phyloP scores from a whole-genome alignment of 2,113 vertebrate genomes.

The Tragelaphus strepsiceros region DNA sequence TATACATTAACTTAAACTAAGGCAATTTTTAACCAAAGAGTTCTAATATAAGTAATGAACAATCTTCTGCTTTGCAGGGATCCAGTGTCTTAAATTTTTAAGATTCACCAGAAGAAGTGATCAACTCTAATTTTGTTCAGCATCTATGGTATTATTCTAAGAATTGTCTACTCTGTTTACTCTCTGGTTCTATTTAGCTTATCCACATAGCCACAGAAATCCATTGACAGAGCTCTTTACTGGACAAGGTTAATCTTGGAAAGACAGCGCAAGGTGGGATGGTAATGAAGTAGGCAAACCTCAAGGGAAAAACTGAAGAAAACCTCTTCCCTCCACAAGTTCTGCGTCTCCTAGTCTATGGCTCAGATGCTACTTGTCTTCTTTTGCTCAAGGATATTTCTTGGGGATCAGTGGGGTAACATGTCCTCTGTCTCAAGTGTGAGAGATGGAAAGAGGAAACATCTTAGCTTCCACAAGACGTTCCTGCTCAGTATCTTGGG shows the following conservation, averaged over 20 bases:
- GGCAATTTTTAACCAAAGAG: background rate
- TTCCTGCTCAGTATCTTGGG: constrained; percentile 58
- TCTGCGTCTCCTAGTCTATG: background rate
- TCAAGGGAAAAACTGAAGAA: background rate
- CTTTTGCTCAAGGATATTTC: background rate
- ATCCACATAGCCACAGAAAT: background rate
- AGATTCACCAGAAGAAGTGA: background rate
- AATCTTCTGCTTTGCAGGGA: background rate
- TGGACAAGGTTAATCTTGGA: constrained; percentile 23
- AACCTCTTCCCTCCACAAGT: background rate
- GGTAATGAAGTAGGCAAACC: background rate
- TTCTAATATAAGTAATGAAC: background rate
- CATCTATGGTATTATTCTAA: background rate
- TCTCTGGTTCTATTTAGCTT: background rate
- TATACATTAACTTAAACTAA: background rate
- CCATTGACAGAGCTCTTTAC: constrained; percentile 57
- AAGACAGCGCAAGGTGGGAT: background rate
- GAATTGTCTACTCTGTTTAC: background rate
- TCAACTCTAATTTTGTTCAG: background rate
- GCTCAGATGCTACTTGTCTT: background rate
- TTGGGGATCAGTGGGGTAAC: constrained; percentile 57
- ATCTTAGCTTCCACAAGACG: constrained; percentile 59
- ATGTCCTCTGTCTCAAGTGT: constrained; percentile 61
- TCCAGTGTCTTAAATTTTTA: background rate
- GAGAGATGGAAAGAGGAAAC: constrained; percentile 64